Evolutionary conservation across 1,140 invertebrate species (phyloP), one percentile per base, ranked within the genome.

Genomic region (Drosophila chauvacae): DNA sequence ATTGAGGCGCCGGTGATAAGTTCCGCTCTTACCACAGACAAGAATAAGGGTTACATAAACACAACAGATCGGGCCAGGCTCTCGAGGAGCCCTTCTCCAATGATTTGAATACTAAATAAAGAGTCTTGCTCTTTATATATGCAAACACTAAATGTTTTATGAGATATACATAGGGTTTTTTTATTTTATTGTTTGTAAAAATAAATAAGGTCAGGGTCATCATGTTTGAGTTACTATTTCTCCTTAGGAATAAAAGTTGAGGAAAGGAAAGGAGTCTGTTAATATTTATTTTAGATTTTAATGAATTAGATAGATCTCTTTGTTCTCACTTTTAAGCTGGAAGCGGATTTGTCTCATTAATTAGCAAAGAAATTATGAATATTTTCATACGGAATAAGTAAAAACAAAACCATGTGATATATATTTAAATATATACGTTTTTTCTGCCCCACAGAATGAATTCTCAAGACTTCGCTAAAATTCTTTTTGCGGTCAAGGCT

Each of bases 31-130:
- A 63, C 47, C 64, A 61, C 48, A 60, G 57, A 74, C 68, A 82
- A 78, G 64, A 76, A 77, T 77, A 77, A 77, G 74, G 74, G 74
- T 77, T 77, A 77, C 42, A 76, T 77, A 75, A 75, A 56, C 51
- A 73, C 41, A 55, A 30, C 68, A 74, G 35, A 57, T 56, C 37
- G 42, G 44, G 26, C 62, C 42, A 30, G 50, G 26, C 63, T 62
- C 26, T 48, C 44, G 51, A 55, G 51, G 18, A 55, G 33, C 20
- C 14, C 10, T 23, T 37, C 51, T 37, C 9, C 33, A 41, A 23
- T 33, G 28, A 64, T 75, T 74, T 64, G 18, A 74, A 65, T 76
- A 37, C 57, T 50, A 76, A 65, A 39, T 64, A 65, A 64, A 53
- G 48, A 30, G 33, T 65, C 39, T 39, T 30, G 50, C 39, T 30